A percentile compares a stretch with the other conserved stretches of the same genome.
phyloP scores from a whole-genome alignment of 2,113 vertebrate genomes.

The Etheostoma cragini region DNA sequence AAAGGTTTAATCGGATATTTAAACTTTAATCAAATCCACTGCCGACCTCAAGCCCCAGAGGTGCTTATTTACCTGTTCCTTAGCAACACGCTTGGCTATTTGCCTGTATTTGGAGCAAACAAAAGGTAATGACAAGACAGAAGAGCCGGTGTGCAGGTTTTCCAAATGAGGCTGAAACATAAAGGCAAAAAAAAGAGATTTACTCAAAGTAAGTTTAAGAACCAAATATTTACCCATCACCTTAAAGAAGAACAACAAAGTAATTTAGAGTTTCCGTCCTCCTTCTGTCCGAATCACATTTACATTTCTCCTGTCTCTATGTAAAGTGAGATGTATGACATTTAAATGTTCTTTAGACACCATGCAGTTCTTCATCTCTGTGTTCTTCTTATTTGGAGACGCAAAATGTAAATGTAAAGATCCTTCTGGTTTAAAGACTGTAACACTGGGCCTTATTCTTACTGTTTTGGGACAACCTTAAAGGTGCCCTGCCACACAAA shows the following conservation, averaged over 20 bases:
- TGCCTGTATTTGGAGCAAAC: neutral
- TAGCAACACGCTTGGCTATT: slow-evolving; percentile 6
- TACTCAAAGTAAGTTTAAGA: neutral
- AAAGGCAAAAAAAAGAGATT: neutral
- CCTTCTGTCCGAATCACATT: neutral
- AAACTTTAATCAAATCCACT: neutral
- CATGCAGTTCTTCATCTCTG: neutral
- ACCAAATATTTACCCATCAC: too few relatives aligned
- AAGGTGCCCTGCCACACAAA: too few relatives aligned
- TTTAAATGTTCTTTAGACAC: neutral
- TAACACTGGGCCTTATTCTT: too few relatives aligned
- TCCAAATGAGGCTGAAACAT: neutral
- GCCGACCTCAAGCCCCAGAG: neutral
- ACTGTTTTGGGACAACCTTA: too few relatives aligned
- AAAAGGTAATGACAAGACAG: neutral
- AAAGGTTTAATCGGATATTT: too few relatives aligned
- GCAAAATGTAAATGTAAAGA: neutral
- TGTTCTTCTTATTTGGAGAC: neutral
- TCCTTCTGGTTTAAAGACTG: neutral
- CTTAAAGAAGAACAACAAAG: neutral
- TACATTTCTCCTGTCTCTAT: neutral
- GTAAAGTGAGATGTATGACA: neutral
- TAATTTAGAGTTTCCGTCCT: neutral
- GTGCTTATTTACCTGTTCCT: neutral
- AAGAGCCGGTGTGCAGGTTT: neutral